Percentiles rank a stretch among this genome's conserved stretches.
Conservation (phyloP, 2,797 vertebrate genomes). For the Corythornis leucogaster region DNA sequence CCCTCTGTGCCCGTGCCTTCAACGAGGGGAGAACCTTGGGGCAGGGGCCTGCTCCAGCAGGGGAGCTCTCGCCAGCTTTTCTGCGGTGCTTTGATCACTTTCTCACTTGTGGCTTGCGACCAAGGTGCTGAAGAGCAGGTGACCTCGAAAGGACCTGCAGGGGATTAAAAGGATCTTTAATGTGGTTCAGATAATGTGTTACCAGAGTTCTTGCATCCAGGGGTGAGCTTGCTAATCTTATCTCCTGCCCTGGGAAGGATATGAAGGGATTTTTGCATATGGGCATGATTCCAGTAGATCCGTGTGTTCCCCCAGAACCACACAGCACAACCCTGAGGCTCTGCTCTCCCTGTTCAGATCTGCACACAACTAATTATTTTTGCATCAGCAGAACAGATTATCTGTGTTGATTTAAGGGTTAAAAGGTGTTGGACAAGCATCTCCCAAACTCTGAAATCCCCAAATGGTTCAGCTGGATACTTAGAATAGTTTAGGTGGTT, state of each 20-base stretch:
- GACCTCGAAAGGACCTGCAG: background rate
- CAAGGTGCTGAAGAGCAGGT: conserved; percentile 45
- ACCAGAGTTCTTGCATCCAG: conserved; percentile 5
- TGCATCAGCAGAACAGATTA: background rate
- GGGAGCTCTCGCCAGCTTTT: background rate
- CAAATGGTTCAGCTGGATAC: background rate
- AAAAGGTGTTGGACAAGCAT: conserved; percentile 3
- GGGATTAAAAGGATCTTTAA: conserved; percentile 7
- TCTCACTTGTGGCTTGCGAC: background rate
- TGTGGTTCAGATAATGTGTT: conserved; percentile 8
- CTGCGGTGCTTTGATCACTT: background rate
- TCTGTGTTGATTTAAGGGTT: background rate
- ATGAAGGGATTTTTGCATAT: background rate
- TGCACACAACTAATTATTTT: background rate
- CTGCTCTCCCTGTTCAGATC: background rate
- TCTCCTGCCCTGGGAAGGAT: background rate
- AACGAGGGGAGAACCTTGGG: background rate
- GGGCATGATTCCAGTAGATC: background rate
- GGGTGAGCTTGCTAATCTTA: background rate
- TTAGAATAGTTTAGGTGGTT: background rate
- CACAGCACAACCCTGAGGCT: background rate
- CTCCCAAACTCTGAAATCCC: background rate
- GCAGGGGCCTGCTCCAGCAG: background rate
- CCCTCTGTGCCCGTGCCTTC: background rate
- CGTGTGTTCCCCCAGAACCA: background rate